These are phyloP conservation scores for Prunella strophiata DNA, from an alignment of 2,797 vertebrate genomes.

Conservation along the genomic window DNA sequence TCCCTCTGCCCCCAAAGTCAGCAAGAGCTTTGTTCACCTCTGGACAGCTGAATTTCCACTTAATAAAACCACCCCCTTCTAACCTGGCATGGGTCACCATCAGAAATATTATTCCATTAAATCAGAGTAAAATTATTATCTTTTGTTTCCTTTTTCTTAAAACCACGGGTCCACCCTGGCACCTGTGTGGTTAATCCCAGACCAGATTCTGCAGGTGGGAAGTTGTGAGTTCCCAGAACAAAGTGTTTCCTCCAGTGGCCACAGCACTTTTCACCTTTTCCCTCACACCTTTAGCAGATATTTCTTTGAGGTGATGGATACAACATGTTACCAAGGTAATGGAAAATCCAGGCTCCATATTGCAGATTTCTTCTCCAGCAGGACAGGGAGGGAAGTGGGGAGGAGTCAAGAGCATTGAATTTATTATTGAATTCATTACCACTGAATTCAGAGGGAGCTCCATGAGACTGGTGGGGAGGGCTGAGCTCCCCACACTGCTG, in stretches of 20 bases:
- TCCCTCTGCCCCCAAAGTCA: neutral
- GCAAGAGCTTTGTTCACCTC: neutral
- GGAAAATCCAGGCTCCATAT: neutral
- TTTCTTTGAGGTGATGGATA: neutral
- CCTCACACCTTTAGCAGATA: neutral
- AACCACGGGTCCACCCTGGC: fast-evolving
- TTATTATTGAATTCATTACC: neutral
- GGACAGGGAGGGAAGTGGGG: neutral
- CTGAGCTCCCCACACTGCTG: neutral
- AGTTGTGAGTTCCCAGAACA: neutral
- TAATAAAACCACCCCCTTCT: neutral
- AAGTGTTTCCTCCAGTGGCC: neutral
- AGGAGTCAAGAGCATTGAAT: neutral
- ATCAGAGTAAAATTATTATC: neutral
- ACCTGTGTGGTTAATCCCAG: neutral
- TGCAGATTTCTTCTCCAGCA: neutral
- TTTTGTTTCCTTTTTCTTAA: neutral
- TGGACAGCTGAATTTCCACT: neutral
- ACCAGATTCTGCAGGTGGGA: neutral
- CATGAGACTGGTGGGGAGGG: neutral
- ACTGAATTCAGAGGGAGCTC: neutral
- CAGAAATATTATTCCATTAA: neutral
- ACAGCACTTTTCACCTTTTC: neutral
- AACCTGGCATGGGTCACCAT: neutral
- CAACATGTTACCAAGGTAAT: neutral